phyloP scores from a whole-genome alignment of 53 echinoderm and acorn worm species.

The Pentamera pediparva region DNA sequence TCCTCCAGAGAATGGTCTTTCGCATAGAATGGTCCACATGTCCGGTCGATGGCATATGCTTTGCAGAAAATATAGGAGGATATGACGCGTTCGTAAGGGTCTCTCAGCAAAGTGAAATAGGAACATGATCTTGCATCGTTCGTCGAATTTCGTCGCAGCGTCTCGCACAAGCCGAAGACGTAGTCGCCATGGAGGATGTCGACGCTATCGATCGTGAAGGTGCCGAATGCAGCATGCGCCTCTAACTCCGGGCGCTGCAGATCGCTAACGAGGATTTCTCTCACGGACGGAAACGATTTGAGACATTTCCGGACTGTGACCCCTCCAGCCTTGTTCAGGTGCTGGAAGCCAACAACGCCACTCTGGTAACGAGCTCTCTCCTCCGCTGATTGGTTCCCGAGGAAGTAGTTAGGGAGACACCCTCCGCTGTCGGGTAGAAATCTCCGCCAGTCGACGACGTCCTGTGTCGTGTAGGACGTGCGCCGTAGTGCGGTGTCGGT shows the following conservation, averaged over 20 bases:
- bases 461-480: too few relatives aligned
- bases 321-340: slow-evolving; percentile 77
- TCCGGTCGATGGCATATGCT: too few relatives aligned
- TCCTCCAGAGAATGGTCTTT: too few relatives aligned
- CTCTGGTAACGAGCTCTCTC: slow-evolving; percentile 5
- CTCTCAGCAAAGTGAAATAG: slow-evolving; percentile 68
- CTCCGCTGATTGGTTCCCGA: neutral
- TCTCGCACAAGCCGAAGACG: slow-evolving; percentile 65
- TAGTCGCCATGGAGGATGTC: slow-evolving; percentile 55
- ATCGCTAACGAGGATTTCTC: neutral
- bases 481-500: too few relatives aligned
- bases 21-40: too few relatives aligned
- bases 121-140: slow-evolving; percentile 46
- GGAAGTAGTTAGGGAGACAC: neutral
- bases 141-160: neutral
- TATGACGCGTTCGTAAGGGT: too few relatives aligned
- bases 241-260: neutral
- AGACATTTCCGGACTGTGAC: slow-evolving; percentile 59
- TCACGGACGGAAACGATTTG: neutral
- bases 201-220: neutral
- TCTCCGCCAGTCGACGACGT: too few relatives aligned
- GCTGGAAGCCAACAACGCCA: slow-evolving; percentile 46
- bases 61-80: too few relatives aligned
- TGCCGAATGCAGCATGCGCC: neutral
- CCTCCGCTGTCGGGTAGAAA: neutral